phyloP scores from a whole-genome alignment of 2,797 vertebrate genomes.

The Chelon auratus region DNA sequence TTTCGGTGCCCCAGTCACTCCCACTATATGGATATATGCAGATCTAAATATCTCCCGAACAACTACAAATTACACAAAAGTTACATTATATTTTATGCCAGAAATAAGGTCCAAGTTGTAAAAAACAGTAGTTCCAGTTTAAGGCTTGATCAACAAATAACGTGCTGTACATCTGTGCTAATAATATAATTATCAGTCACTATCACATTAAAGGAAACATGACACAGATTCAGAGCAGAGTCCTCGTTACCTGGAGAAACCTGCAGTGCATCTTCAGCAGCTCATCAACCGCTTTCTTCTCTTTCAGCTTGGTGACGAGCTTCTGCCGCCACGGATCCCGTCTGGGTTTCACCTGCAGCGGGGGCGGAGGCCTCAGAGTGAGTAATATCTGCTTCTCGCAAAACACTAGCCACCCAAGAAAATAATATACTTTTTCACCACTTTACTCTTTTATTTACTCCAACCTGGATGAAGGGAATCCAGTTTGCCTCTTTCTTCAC shows the following conservation, averaged over 20 bases:
- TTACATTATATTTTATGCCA: too few relatives aligned
- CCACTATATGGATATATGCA: too few relatives aligned
- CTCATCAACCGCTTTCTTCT: slow-evolving; percentile 75
- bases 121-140: too few relatives aligned
- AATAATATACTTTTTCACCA: not conserved
- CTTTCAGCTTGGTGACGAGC: slow-evolving; percentile 79
- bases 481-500: slow-evolving; percentile 83
- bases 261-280: slow-evolving; percentile 79
- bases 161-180: too few relatives aligned
- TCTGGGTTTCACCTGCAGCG: slow-evolving; percentile 82
- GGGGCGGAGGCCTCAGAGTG: not conserved
- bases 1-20: too few relatives aligned
- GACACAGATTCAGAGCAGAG: not conserved
- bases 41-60: too few relatives aligned
- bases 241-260: slow-evolving; percentile 78
- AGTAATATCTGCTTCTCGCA: too few relatives aligned
- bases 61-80: too few relatives aligned
- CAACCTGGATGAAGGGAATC: slow-evolving; percentile 83
- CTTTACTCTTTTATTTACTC: not conserved
- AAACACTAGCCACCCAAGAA: too few relatives aligned
- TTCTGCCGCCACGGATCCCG: slow-evolving; percentile 87
- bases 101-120: too few relatives aligned
- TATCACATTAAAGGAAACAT: not conserved
- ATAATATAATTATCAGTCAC: too few relatives aligned
- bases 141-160: too few relatives aligned